These are phyloP conservation scores for Naso thynnoides DNA, from an alignment of 2,797 vertebrate genomes.

Conservation along the genomic window DNA sequence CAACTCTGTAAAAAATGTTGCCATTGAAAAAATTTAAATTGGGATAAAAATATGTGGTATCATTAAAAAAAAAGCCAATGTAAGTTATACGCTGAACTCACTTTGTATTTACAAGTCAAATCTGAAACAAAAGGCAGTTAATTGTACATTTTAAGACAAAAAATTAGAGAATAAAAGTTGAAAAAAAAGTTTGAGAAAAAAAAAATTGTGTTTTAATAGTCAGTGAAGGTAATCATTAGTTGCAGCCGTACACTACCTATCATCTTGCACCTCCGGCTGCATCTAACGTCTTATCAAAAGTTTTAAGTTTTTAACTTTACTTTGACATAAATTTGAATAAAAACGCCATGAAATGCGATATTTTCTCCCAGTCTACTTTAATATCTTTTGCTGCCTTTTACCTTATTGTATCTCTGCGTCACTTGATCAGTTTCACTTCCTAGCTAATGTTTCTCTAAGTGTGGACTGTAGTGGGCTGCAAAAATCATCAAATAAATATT, in stretches of 20 bases:
- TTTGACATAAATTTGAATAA: no score
- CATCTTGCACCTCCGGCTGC: neutral
- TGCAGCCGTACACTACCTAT: neutral
- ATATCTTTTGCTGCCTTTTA: no score
- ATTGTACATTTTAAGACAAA: neutral
- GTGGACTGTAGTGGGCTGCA: no score
- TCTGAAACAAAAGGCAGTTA: no score
- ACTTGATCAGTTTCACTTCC: no score
- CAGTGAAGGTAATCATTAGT: neutral
- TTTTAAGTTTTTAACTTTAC: neutral
- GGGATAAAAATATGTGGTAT: neutral
- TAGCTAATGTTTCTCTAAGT: no score
- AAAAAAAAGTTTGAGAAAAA: no score
- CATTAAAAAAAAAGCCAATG: neutral
- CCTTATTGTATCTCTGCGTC: no score
- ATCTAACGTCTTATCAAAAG: neutral
- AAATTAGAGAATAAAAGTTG: no score
- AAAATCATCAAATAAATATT: constrained; percentile 23
- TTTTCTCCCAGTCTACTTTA: no score
- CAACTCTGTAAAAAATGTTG: neutral
- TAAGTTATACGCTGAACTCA: neutral
- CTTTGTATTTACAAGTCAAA: neutral
- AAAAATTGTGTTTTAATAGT: neutral
- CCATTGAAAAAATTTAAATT: neutral
- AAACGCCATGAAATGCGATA: no score